Base-by-base conservation (phyloP, 2,113 vertebrate genomes). In the Eclectus roratus region DNA sequence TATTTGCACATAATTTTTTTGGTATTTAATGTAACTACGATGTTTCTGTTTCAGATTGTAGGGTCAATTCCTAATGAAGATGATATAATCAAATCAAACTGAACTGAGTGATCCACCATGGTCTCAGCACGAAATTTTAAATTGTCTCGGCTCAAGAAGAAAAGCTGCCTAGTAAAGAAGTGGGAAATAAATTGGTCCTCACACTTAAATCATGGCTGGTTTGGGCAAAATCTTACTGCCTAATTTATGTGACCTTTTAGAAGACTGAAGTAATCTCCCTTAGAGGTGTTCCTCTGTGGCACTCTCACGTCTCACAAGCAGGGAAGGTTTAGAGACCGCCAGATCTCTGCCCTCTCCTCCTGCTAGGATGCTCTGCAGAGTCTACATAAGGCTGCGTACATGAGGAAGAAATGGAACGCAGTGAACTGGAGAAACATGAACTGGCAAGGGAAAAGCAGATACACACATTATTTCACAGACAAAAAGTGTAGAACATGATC, bases 1-100 rank as follows among this genome's bases (percentile, higher is more conserved):
- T 88, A 82, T 88, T 95, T 93, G 63, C 92, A 95, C 20, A 2
- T 58, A 76, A 68, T 94, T 94, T 89, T 90, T 86, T 61, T 91
- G 78, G 43, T 91, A 74, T 92, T 94, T 95, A 92, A 89, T 52
- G 55, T 53, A 93, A 70, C 94, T 89, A 17, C 61, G 73, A 84
- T 69, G 79, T 83, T 91, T 73, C 91, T 81, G 46, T 88, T 94
- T 94, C 93, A 78, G 65, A 72, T 39, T 80, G 58, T 35, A 63
- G 17, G 29, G 52, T 88, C 58, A 66, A 37, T 70, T 93, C 73
- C 11, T 77, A 65, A 87, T 31, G 68, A 71, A 71, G 29, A 88
- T 80, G 85, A 76, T 68, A 81, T 88, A 53, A 94, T 89, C 25
- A 44, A 91, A 93, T 85, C 73, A 79, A 92, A 72, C 73, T 93